phyloP scores from a whole-genome alignment of 2,888 invertebrate species.

The Zaprionus obscuricornis region DNA sequence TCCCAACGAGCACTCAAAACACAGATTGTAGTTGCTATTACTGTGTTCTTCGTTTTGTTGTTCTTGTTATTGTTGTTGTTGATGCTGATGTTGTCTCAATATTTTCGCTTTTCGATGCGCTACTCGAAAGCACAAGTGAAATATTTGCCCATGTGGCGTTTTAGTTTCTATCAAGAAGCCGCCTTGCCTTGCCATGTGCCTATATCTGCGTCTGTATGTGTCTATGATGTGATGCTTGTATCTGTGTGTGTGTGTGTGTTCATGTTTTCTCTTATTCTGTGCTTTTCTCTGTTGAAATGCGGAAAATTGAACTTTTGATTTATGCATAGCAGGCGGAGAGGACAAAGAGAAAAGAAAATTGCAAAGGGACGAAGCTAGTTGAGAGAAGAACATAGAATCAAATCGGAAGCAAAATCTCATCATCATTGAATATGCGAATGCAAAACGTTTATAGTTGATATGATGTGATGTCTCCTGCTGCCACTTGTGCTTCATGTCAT shows the following conservation, averaged over 20 bases:
- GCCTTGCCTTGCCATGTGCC: slow-evolving; percentile 20
- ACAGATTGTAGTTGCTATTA: slow-evolving; percentile 37
- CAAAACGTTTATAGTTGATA: slow-evolving; percentile 42
- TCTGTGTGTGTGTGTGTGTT: slow-evolving; percentile 6
- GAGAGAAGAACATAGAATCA: not conserved
- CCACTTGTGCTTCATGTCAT: slow-evolving; percentile 57
- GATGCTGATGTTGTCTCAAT: slow-evolving; percentile 67
- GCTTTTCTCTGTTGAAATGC: slow-evolving; percentile 49
- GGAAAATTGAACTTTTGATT: slow-evolving; percentile 70
- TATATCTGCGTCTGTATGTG: slow-evolving; percentile 8
- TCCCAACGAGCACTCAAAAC: slow-evolving; percentile 56
- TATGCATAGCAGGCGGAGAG: slow-evolving; percentile 51
- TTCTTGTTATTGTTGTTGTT: slow-evolving; percentile 35
- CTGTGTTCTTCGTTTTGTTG: slow-evolving; percentile 21
- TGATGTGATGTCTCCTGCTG: slow-evolving; percentile 35
- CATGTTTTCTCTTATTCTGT: slow-evolving; percentile 8
- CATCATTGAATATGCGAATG: slow-evolving; percentile 54
- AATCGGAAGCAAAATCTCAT: slow-evolving; percentile 48
- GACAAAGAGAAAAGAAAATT: slow-evolving; percentile 4
- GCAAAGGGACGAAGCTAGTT: slow-evolving; percentile 1
- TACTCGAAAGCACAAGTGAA: slow-evolving; percentile 76
- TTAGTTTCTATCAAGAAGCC: slow-evolving; percentile 59
- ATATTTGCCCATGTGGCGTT: slow-evolving; percentile 73
- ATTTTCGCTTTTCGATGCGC: slow-evolving; percentile 77
- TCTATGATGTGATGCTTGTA: too few species aligned